Evolutionary conservation across 2,888 invertebrate genomes (phyloP), one percentile per base, ranked within the genome.

Genomic region (Theodoxus fluviatilis): DNA sequence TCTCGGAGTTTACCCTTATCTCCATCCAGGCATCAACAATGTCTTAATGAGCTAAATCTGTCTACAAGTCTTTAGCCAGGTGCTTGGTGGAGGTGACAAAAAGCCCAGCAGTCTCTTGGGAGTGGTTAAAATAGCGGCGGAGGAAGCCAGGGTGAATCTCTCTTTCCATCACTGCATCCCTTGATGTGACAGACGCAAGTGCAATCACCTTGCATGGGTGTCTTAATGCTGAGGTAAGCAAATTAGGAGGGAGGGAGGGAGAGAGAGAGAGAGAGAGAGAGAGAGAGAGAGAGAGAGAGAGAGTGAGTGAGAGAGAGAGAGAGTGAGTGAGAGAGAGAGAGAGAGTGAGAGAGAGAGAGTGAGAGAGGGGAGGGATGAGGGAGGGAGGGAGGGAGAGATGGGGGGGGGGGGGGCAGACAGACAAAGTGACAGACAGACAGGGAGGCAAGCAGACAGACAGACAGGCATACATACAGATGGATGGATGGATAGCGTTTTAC

Each of bases 341-440:
- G 38, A 38, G 15, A 12, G 9, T 43, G 35, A 49, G 52, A 67
- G 49, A 67, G 67, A 67, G 52, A 67, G 67, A 67, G 67, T 52
- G 67, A 67, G 33, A 67, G 64, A 67, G 33, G 52, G 67, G 52
- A 35, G 52, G 35, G 35, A 35, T 52, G 67, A 67, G 33, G 52
- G 52, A 67, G 67, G 52, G 67, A 67, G 33, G 52, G 67, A 67
- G 31, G 18, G 28, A 31, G 28, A 25, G 7, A 3, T 25, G 28
- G 31, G 59, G 2, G 15, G 12, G 15, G 4, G 6, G 59, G 7
- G 31, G 31, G 59, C 3, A 25, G 37, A 37, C 12, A 28, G 57
- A 28, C 31, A 28, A 33, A 57, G 57, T 31, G 57, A 57, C 31
- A 57, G 57, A 57, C 31, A 57, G 57, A 57, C 31, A 57, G 57